These are phyloP conservation scores for Brevimyrus niger DNA, from an alignment of 2,113 vertebrate genomes.

Conservation along the genomic window DNA sequence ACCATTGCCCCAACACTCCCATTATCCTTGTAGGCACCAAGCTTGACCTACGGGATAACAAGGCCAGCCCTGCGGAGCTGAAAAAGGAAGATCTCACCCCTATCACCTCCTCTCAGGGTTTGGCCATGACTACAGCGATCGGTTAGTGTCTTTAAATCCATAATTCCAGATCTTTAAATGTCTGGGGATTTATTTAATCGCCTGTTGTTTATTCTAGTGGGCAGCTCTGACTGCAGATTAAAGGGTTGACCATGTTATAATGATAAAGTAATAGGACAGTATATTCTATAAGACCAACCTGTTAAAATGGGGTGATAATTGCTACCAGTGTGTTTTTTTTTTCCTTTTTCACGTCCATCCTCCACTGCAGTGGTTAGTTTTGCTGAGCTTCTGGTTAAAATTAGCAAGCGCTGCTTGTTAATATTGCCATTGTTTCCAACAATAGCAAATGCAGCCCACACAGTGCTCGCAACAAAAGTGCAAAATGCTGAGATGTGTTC, in stretches of 20 bases:
- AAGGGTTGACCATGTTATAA: neutral
- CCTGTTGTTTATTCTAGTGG: neutral
- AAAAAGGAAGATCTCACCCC: conserved; percentile 94
- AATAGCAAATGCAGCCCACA: neutral
- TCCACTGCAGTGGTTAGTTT: neutral
- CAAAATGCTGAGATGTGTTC: neutral
- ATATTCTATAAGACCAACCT: neutral
- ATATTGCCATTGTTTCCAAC: too few relatives aligned
- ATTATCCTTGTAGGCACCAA: conserved; percentile 97
- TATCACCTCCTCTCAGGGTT: conserved; percentile 89
- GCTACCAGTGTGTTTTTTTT: neutral
- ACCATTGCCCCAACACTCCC: conserved; percentile 94
- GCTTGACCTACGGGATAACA: conserved; percentile 91
- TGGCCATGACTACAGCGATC: conserved; percentile 98
- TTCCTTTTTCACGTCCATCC: neutral
- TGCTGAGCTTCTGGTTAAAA: neutral
- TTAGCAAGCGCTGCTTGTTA: neutral
- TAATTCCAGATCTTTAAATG: neutral
- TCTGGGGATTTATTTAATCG: neutral
- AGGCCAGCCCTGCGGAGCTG: conserved; percentile 91
- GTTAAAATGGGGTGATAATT: neutral
- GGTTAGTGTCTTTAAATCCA: conserved; percentile 53
- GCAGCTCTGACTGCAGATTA: neutral
- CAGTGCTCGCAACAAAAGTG: neutral
- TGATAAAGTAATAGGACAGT: neutral